phyloP scores from a whole-genome alignment of 2,113 vertebrate species.

The Zosterops lateralis region DNA sequence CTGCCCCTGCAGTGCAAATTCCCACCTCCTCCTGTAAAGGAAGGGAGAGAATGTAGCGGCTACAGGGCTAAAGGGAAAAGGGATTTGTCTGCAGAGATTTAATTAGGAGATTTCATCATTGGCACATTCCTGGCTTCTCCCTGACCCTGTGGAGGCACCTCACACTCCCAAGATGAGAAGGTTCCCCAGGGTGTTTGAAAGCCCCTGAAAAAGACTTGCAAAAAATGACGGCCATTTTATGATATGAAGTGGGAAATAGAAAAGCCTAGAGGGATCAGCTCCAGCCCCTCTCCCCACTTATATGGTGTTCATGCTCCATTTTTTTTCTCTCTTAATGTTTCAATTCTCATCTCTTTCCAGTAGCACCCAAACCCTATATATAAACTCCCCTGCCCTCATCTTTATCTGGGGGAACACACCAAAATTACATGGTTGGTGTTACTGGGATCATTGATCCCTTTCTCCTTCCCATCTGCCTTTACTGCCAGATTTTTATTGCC shows the following conservation, averaged over 20 bases:
- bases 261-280: neutral
- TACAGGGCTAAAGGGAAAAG: neutral
- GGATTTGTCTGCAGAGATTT: neutral
- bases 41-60: neutral
- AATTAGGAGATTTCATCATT: neutral
- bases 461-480: slow-evolving; percentile 25
- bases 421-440: neutral
- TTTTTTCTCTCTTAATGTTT: neutral
- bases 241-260: neutral
- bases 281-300: neutral
- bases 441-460: neutral
- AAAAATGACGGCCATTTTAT: neutral
- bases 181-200: neutral
- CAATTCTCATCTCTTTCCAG: neutral
- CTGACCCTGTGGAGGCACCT: neutral
- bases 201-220: neutral
- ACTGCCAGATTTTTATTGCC: slow-evolving; percentile 25
- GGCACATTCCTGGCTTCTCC: neutral
- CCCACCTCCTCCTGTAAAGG: neutral
- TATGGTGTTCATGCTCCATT: neutral
- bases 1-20: neutral
- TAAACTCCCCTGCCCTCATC: neutral
- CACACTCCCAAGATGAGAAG: neutral
- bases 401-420: neutral
- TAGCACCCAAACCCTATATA: neutral